A percentile compares a stretch with the other conserved stretches of the same genome.
Conservation (phyloP, 2,888 invertebrate species). For the Sphecodes monilicornis region DNA sequence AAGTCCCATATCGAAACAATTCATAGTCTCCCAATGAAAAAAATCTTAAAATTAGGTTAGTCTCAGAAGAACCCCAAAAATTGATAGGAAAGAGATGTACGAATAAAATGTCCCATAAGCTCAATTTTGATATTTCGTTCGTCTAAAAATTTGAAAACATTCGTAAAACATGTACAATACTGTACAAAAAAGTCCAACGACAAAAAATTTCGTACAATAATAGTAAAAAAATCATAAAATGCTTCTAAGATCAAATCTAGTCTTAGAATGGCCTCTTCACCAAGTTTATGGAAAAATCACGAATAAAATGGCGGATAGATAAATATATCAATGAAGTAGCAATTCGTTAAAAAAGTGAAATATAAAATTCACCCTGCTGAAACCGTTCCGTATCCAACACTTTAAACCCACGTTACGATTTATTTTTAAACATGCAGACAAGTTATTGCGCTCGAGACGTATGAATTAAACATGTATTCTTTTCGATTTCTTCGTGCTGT, state of each 20-base stretch:
- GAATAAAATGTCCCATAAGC: too few relatives aligned
- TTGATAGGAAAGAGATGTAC: too few relatives aligned
- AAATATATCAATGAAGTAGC: not conserved
- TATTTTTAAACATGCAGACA: not conserved
- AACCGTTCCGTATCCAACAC: not conserved
- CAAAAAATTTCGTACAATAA: too few relatives aligned
- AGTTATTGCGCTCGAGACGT: not conserved
- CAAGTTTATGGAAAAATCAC: not conserved
- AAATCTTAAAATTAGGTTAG: too few relatives aligned
- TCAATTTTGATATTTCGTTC: too few relatives aligned
- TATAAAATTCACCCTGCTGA: not conserved
- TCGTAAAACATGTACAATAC: too few relatives aligned
- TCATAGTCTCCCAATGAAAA: too few relatives aligned
- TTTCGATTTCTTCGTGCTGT: conserved; percentile 1
- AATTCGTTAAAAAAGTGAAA: not conserved
- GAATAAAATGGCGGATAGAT: not conserved
- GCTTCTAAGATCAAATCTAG: not conserved
- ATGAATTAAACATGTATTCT: not conserved
- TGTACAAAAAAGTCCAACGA: too few relatives aligned
- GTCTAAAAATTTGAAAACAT: too few relatives aligned
- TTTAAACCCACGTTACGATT: not conserved
- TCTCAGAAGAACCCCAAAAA: too few relatives aligned
- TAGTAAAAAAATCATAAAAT: too few relatives aligned
- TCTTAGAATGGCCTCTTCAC: not conserved
- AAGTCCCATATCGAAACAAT: too few relatives aligned